Base-by-base conservation (phyloP, 2,888 invertebrate genomes). In the Folsomia manolachei region DNA sequence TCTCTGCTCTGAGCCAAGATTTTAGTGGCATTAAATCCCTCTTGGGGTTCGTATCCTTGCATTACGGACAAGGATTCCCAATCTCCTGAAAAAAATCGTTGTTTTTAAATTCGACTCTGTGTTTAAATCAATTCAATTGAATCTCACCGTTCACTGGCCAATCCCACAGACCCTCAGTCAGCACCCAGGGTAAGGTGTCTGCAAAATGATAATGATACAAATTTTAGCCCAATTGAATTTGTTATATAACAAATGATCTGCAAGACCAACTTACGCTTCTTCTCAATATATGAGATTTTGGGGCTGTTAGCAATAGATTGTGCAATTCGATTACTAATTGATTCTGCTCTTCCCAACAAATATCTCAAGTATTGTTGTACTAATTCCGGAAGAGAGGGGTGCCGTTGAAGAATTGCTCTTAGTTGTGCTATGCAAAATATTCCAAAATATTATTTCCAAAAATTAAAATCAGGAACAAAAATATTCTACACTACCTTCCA, bases 131-230 rank as follows among this genome's bases (percentile, higher is more conserved):
- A 39, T 39, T 4, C 39, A 14, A 39, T 4, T 9, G 39, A 14
- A 9, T 9, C 14, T 4, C 39, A 39, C 39, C 69, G 9, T 71
- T 21, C 18, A 39, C 14, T 1, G 79, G 79, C 0, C 73, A 63
- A 27, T 77, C 71, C 79, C 79, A 79, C 21, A 79, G 24, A 2
- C 67, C 65, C 11, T 72, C 27, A 24, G 69, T 71, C 25, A 67
- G 67, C 2, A 79, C 71, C 78, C 78, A 78, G 1, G 78, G 75
- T 2, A 79, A 18, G 7, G 71, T 72, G 63, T 71, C 75, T 76
- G 63, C 11, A n/a, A 18, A 26, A 60, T 39, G 39, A 9, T 39
- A 39, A 39, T 39, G n/a, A n/a, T n/a, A n/a, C n/a, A n/a, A n/a
- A n/a, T n/a, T n/a, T n/a, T n/a, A n/a, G n/a, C n/a, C n/a, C n/a